These are phyloP conservation scores for Phoebastria nigripes DNA, from an alignment of 2,797 vertebrate species.

Conservation along the genomic window DNA sequence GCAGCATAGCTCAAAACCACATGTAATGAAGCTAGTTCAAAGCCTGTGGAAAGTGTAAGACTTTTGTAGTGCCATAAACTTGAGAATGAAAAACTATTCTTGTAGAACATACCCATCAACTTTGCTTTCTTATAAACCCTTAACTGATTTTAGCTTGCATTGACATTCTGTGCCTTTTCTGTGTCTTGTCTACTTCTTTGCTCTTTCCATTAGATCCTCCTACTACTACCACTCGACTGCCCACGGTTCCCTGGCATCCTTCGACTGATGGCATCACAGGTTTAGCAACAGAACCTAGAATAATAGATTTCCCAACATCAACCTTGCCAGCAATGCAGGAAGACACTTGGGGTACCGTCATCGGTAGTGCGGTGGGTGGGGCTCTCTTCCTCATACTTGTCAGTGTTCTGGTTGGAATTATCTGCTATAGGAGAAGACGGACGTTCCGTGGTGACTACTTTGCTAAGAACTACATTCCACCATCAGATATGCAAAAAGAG, in stretches of 20 bases:
- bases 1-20: neutral
- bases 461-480: slow-evolving; percentile 97
- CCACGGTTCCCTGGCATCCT: slow-evolving; percentile 84
- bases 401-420: slow-evolving; percentile 81
- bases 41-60: neutral
- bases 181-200: slow-evolving; percentile 87
- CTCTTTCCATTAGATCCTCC: slow-evolving; percentile 94
- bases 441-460: slow-evolving; percentile 98
- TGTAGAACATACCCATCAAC: slow-evolving; percentile 72
- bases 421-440: slow-evolving; percentile 89
- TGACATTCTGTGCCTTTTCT: slow-evolving; percentile 93
- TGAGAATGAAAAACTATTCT: slow-evolving; percentile 82
- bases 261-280: slow-evolving; percentile 78
- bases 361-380: slow-evolving; percentile 90
- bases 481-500: slow-evolving; percentile 97
- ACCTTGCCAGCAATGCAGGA: slow-evolving; percentile 84
- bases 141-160: slow-evolving; percentile 87
- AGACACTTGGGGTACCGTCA: slow-evolving; percentile 85
- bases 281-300: slow-evolving; percentile 79
- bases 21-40: neutral
- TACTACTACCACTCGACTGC: slow-evolving; percentile 86
- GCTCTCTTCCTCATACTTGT: slow-evolving; percentile 88
- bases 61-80: neutral
- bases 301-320: slow-evolving; percentile 82
- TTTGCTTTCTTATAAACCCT: slow-evolving; percentile 76